A percentile compares a stretch with the other conserved stretches of the same genome.
These are phyloP conservation scores for Myopa tessellatipennis DNA, from an alignment of 2,888 invertebrate species.

Conservation along the genomic window DNA sequence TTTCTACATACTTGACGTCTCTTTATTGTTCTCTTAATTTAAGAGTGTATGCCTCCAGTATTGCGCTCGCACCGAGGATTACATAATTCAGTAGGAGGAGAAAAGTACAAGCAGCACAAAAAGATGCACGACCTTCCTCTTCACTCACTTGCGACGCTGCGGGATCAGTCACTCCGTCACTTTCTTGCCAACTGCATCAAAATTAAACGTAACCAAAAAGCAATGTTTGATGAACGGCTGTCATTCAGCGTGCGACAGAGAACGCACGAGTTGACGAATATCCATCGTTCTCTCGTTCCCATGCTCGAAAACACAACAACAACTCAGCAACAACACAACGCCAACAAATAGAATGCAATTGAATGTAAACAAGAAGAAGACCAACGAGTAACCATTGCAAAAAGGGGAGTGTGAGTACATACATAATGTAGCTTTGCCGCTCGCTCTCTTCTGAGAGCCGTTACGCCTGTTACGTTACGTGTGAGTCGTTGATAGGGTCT, in stretches of 20 bases:
- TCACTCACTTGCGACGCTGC: conserved; percentile 4
- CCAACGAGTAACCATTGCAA: conserved; percentile 5
- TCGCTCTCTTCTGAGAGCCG: no score
- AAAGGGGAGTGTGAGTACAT: conserved; percentile 23
- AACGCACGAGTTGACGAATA: conserved; percentile 4
- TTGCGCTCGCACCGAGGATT: conserved; percentile 1
- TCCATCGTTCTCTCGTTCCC: conserved; percentile 19
- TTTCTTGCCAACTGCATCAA: conserved; percentile 43
- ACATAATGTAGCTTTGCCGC: no score
- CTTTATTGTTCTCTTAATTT: neutral
- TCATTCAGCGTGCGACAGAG: conserved; percentile 57
- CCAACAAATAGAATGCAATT: neutral
- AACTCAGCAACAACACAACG: neutral
- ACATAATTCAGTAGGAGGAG: conserved; percentile 33
- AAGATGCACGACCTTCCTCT: conserved; percentile 12
- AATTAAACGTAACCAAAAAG: conserved; percentile 55
- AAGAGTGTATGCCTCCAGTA: no score
- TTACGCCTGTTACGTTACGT: no score
- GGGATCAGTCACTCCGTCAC: conserved; percentile 9
- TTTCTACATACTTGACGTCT: neutral
- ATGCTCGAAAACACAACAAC: no score
- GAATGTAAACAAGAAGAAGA: neutral
- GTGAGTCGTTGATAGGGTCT: no score
- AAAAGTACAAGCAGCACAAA: conserved; percentile 14
- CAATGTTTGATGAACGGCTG: conserved; percentile 64